A percentile compares a stretch with the other conserved stretches of the same genome.
Evolutionary conservation across 2,888 invertebrate species (phyloP).

Genomic region (Hydriomena furcata): DNA sequence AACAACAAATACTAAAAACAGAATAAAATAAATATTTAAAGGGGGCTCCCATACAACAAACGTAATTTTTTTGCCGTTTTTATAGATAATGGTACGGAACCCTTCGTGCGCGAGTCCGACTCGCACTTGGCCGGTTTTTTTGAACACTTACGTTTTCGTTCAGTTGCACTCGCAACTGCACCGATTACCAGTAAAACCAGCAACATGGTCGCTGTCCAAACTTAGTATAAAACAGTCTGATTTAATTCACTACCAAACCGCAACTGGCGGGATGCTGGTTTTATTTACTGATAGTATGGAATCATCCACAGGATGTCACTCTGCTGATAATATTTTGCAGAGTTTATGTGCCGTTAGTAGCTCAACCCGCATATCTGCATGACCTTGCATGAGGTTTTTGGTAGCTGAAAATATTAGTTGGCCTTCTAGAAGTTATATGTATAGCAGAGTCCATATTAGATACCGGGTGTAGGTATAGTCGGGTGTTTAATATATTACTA

Average conservation of each 20-base stretch:
- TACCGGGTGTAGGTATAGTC: too few relatives aligned
- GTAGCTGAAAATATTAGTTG: not conserved
- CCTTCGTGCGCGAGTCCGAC: too few relatives aligned
- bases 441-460: too few relatives aligned
- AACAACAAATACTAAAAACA: too few relatives aligned
- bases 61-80: too few relatives aligned
- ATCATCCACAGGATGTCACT: slow-evolving; percentile 66
- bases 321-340: slow-evolving; percentile 48
- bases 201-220: slow-evolving; percentile 43
- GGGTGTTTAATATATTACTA: too few relatives aligned
- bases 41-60: too few relatives aligned
- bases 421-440: slow-evolving; percentile 1
- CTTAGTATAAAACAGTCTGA: slow-evolving; percentile 14
- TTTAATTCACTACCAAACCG: slow-evolving; percentile 34
- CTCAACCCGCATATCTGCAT: slow-evolving; percentile 23
- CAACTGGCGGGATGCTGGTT: slow-evolving; percentile 42
- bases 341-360: slow-evolving; percentile 20
- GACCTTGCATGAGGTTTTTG: slow-evolving; percentile 9
- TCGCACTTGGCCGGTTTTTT: too few relatives aligned
- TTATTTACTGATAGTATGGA: slow-evolving; percentile 32
- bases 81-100: too few relatives aligned
- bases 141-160: slow-evolving; percentile 24
- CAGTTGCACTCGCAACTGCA: slow-evolving; percentile 34
- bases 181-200: slow-evolving; percentile 42
- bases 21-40: too few relatives aligned